These are phyloP conservation scores for Xiphorhynchus erythropygius DNA, from an alignment of 2,797 vertebrate genomes.

Conservation along the genomic window DNA sequence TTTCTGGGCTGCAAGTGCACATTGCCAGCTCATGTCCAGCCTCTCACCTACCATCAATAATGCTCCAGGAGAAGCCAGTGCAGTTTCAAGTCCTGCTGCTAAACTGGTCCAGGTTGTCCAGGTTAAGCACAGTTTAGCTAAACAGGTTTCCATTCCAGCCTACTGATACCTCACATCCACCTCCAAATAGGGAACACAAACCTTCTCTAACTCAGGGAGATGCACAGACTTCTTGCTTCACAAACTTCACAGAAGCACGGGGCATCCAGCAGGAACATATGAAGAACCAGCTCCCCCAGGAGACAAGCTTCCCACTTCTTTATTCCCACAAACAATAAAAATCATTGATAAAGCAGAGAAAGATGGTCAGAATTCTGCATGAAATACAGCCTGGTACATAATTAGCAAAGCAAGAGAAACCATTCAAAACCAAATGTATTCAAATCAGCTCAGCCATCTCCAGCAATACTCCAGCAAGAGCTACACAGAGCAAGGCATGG, in stretches of 20 bases:
- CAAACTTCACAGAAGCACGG: background rate
- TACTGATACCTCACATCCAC: background rate
- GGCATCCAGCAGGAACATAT: fast-evolving
- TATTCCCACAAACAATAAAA: background rate
- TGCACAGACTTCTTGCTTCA: background rate
- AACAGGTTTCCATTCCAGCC: background rate
- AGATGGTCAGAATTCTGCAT: background rate
- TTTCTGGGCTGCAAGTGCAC: background rate
- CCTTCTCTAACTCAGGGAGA: background rate
- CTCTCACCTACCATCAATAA: background rate
- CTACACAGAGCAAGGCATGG: background rate
- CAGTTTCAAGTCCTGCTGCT: background rate
- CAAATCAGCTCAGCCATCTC: background rate
- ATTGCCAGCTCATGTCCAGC: background rate
- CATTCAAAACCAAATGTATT: background rate
- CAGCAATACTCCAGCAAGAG: background rate
- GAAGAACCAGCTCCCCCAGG: background rate
- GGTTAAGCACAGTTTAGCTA: background rate
- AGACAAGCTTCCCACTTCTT: background rate
- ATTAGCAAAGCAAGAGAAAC: background rate
- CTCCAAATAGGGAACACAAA: background rate
- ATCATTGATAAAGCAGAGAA: background rate
- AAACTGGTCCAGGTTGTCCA: background rate
- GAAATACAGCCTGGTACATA: background rate
- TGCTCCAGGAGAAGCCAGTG: background rate